phyloP scores from a whole-genome alignment of 2,888 invertebrate species.

The Ferdinandea cuprea region DNA sequence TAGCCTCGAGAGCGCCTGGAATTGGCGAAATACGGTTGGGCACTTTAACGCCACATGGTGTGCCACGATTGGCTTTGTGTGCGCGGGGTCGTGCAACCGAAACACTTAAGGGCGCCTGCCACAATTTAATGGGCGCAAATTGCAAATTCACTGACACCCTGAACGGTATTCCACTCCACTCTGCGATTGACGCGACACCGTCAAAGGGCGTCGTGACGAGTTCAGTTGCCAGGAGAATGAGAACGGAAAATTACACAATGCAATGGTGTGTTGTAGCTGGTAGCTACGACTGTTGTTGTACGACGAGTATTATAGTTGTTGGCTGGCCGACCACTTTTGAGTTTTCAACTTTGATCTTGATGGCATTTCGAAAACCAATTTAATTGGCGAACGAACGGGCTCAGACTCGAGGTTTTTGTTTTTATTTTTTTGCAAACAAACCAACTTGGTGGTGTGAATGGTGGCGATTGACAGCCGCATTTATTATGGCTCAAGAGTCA shows the following conservation, averaged over 20 bases:
- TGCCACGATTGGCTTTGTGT: constrained; percentile 71
- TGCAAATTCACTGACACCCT: constrained; percentile 72
- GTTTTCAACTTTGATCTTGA: constrained; percentile 59
- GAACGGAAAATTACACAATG: constrained; percentile 20
- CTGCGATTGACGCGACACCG: constrained; percentile 44
- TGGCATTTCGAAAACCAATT: constrained; percentile 21
- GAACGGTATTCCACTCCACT: constrained; percentile 50
- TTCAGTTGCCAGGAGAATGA: background rate
- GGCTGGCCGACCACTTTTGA: constrained; percentile 15
- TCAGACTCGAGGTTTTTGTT: background rate
- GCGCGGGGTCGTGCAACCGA: constrained; percentile 69
- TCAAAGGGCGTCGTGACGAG: constrained; percentile 29
- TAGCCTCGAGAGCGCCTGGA: background rate
- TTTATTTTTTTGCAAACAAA: background rate
- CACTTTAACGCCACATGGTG: constrained; percentile 72
- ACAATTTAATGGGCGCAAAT: constrained; percentile 74
- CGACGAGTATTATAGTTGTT: background rate
- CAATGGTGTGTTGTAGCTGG: too few relatives aligned
- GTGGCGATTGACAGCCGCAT: constrained; percentile 16
- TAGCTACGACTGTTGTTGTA: too few relatives aligned
- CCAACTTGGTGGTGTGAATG: constrained; percentile 3
- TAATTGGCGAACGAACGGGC: constrained; percentile 26
- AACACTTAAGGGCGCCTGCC: constrained; percentile 72
- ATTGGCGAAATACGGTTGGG: constrained; percentile 49
- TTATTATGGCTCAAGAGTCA: constrained; percentile 20